phyloP scores from a whole-genome alignment of 2,888 invertebrate species.

The Melangyna quadrimaculata region DNA sequence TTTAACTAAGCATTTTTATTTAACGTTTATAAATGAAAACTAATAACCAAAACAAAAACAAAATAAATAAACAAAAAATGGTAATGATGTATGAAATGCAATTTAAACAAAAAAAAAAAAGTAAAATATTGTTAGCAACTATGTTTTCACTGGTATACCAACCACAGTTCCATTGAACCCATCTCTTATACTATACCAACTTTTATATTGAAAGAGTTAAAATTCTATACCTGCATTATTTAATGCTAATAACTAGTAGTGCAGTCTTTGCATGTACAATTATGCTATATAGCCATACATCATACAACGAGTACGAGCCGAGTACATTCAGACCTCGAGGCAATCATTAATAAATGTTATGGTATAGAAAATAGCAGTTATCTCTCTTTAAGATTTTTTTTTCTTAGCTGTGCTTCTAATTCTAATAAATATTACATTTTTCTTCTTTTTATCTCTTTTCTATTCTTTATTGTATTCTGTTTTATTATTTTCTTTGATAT shows the following conservation, averaged over 20 bases:
- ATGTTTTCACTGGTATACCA: neutral
- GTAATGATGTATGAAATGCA: constrained; percentile 38
- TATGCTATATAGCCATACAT: neutral
- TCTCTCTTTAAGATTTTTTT: constrained; percentile 16
- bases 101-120: neutral
- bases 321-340: constrained; percentile 36
- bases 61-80: no score
- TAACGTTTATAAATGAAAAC: neutral
- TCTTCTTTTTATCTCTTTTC: constrained; percentile 12
- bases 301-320: neutral
- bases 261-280: constrained; percentile 14
- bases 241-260: constrained; percentile 54
- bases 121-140: neutral
- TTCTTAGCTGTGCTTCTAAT: neutral
- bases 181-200: neutral
- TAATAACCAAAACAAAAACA: neutral
- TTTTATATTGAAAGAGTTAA: constrained; percentile 30
- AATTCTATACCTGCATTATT: constrained; percentile 50
- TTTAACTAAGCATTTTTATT: neutral
- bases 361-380: constrained; percentile 57
- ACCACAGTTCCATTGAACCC: constrained; percentile 62
- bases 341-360: constrained; percentile 60
- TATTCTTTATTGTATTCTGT: constrained; percentile 20
- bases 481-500: neutral
- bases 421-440: neutral